Conservation (phyloP, 2,888 invertebrate genomes). For the Sclerodermus sp. region DNA sequence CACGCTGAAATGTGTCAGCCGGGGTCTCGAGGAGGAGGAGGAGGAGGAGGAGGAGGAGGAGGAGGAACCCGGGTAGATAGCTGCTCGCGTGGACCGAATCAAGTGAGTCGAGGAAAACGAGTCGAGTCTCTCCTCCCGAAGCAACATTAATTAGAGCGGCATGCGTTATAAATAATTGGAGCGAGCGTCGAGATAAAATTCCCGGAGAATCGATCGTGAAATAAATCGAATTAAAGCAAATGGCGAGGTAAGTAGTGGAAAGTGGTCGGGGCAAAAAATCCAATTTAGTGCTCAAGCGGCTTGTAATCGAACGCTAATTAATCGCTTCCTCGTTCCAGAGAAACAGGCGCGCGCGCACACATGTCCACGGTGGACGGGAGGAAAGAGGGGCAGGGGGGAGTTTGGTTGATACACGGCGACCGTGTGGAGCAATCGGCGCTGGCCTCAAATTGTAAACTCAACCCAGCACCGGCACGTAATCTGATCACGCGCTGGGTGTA, state of each 20-base stretch:
- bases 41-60: too few species aligned
- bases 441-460: constrained; percentile 19
- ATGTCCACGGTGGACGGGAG: background rate
- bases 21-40: too few species aligned
- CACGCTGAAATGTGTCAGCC: too few species aligned
- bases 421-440: constrained; percentile 5
- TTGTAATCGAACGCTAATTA: constrained; percentile 2
- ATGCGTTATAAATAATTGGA: too few species aligned
- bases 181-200: constrained; percentile 4
- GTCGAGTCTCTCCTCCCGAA: too few species aligned
- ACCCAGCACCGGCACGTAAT: constrained; percentile 33
- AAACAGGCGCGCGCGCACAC: too few species aligned
- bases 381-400: background rate
- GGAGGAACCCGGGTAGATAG: too few species aligned
- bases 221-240: constrained; percentile 12
- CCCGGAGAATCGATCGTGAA: constrained; percentile 9
- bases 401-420: background rate
- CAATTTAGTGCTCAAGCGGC: background rate
- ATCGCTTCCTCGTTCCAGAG: background rate
- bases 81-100: too few species aligned
- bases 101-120: too few species aligned
- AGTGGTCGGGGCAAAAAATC: constrained; percentile 11
- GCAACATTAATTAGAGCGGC: too few species aligned
- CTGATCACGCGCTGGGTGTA: constrained; percentile 46
- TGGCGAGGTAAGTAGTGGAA: constrained; percentile 6